These are phyloP conservation scores for Phyllostomus hastatus DNA, from an alignment of 2,113 vertebrate genomes.

Conservation along the genomic window DNA sequence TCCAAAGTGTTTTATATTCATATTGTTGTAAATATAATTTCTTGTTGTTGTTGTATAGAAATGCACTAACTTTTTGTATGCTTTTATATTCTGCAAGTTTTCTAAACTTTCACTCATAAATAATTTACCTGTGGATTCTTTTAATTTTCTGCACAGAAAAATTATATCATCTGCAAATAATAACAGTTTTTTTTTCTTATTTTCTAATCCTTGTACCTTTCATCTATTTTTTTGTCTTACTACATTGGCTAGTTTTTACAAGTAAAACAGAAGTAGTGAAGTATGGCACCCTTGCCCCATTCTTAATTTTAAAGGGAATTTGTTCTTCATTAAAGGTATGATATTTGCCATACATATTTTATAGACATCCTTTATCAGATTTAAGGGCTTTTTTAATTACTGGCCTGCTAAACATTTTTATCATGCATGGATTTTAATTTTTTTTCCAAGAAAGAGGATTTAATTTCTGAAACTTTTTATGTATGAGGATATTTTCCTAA, in stretches of 20 bases:
- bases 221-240: background rate
- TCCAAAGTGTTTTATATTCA: background rate
- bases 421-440: background rate
- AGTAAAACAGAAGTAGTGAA: background rate
- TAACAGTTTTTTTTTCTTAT: conserved; percentile 11
- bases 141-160: conserved; percentile 23
- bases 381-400: background rate
- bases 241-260: background rate
- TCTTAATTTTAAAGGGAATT: background rate
- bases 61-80: background rate
- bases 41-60: background rate
- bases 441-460: background rate
- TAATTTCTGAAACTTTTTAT: background rate
- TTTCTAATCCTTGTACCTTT: background rate
- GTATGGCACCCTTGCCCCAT: background rate
- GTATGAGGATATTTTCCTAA: background rate
- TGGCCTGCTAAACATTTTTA: background rate
- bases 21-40: background rate
- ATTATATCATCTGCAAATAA: conserved; percentile 6
- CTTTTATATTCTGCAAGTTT: background rate
- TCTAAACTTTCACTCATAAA: conserved; percentile 8
- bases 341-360: background rate
- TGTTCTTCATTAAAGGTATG: background rate
- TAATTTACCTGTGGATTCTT: background rate
- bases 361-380: background rate